These are phyloP conservation scores for Asteroscopus sphinx DNA, from an alignment of 2,888 invertebrate species.

Conservation along the genomic window DNA sequence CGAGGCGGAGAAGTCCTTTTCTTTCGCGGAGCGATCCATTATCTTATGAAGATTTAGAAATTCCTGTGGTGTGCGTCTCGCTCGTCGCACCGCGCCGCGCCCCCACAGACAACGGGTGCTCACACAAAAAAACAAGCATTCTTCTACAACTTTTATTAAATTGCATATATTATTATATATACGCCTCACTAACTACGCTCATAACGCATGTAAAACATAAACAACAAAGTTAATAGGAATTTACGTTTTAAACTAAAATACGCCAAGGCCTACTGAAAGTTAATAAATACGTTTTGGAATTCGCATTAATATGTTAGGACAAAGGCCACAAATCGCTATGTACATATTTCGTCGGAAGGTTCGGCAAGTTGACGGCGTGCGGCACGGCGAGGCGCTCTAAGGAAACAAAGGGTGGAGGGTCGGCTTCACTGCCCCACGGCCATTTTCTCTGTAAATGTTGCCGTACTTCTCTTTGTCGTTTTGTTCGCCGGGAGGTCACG, in stretches of 20 bases:
- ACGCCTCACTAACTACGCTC: conserved; percentile 36
- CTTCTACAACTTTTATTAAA: conserved; percentile 61
- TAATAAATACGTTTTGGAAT: conserved; percentile 69
- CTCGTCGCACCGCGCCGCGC: conserved; percentile 46
- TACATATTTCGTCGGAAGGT: conserved; percentile 64
- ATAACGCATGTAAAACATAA: conserved; percentile 37
- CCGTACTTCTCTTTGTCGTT: conserved; percentile 79
- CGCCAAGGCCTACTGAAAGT: conserved; percentile 47
- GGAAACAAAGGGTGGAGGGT: conserved; percentile 84
- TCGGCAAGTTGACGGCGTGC: conserved; percentile 68
- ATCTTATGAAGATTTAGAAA: conserved; percentile 89
- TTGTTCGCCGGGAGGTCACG: conserved; percentile 76
- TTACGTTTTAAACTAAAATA: conserved; percentile 45
- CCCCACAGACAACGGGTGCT: conserved; percentile 43
- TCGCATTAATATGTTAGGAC: conserved; percentile 68
- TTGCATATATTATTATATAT: conserved; percentile 36
- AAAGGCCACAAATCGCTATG: conserved; percentile 61
- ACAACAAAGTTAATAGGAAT: conserved; percentile 43
- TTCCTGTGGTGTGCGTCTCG: conserved; percentile 84
- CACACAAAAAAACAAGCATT: conserved; percentile 50
- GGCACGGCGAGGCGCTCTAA: conserved; percentile 67
- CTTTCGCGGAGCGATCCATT: conserved; percentile 87
- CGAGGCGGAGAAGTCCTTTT: conserved; percentile 86
- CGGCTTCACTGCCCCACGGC: conserved; percentile 78
- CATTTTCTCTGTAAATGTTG: conserved; percentile 84